phyloP scores from a whole-genome alignment of 1,140 invertebrate genomes.

The Rhynchophorus ferrugineus region DNA sequence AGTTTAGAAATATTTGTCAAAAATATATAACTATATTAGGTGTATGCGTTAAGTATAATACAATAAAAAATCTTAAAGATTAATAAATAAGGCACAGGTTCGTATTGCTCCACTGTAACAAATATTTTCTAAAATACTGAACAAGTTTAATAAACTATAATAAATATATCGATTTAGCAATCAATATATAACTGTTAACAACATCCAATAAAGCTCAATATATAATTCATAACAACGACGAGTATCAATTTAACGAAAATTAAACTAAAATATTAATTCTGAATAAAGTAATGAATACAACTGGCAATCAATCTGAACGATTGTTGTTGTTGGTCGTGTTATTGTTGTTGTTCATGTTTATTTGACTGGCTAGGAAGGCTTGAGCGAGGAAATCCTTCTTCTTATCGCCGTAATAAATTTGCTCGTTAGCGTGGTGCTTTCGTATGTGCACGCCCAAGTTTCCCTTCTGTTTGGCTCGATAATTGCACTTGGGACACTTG shows the following conservation, averaged over 20 bases:
- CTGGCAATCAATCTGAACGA: neutral
- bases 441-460: slow-evolving; percentile 74
- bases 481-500: slow-evolving; percentile 72
- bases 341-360: neutral
- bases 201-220: too few species aligned
- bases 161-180: neutral
- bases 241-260: too few species aligned
- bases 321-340: slow-evolving; percentile 6
- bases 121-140: slow-evolving; percentile 3
- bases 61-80: too few species aligned
- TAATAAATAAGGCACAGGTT: too few species aligned
- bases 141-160: neutral
- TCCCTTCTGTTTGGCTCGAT: slow-evolving; percentile 69
- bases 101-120: too few species aligned
- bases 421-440: slow-evolving; percentile 54
- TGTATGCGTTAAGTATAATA: too few species aligned
- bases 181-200: too few species aligned
- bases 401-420: neutral
- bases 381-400: slow-evolving; percentile 1
- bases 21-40: too few species aligned
- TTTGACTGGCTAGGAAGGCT: neutral
- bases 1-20: too few species aligned
- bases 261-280: too few species aligned
- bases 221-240: too few species aligned
- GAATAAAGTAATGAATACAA: too few species aligned